Base-by-base conservation (phyloP, 2,888 invertebrate genomes). In the Rhabditophanes sp. region DNA sequence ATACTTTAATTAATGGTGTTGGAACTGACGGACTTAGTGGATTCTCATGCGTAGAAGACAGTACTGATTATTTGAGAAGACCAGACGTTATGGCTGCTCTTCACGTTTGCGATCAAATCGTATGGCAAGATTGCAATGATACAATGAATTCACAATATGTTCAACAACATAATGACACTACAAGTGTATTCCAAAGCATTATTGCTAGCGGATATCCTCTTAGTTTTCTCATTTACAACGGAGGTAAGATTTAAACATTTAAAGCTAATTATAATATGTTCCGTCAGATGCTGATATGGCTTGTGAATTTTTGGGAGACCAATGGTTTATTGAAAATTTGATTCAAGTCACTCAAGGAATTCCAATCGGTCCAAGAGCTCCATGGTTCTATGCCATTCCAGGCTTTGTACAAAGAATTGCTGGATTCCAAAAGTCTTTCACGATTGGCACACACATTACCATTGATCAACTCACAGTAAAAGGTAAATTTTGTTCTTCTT, bases 201-300 rank as follows among this genome's bases (percentile, higher is more conserved):
- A 5, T 43, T 11, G 20, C 12, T n/a, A 21, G 19, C 16, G 26
- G 30, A 8, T 16, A 28, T 7, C 11, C 18, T 6, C n/a, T 34
- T n/a, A 18, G 33, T 18, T 18, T 45, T 4, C 35, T 56, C 26
- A 50, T 56, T 34, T 56, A 56, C 37, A 56, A 56, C 35, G 56
- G 56, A 33, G n/a, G n/a, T n/a, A n/a, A n/a, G n/a, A n/a, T n/a
- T n/a, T n/a, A n/a, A n/a, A n/a, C n/a, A n/a, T n/a, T n/a, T n/a
- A n/a, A n/a, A n/a, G n/a, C n/a, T n/a, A n/a, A n/a, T n/a, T n/a
- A n/a, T n/a, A n/a, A n/a, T n/a, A n/a, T n/a, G n/a, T n/a, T n/a
- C n/a, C n/a, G n/a, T n/a, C n/a, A n/a, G 56, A 56, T 30, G 55
- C 46, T 11, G 56, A 56, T 28, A 56, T 56, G 56, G n/a, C n/a